Conservation (phyloP, 2,888 invertebrate genomes). For the Julus scandinavius region DNA sequence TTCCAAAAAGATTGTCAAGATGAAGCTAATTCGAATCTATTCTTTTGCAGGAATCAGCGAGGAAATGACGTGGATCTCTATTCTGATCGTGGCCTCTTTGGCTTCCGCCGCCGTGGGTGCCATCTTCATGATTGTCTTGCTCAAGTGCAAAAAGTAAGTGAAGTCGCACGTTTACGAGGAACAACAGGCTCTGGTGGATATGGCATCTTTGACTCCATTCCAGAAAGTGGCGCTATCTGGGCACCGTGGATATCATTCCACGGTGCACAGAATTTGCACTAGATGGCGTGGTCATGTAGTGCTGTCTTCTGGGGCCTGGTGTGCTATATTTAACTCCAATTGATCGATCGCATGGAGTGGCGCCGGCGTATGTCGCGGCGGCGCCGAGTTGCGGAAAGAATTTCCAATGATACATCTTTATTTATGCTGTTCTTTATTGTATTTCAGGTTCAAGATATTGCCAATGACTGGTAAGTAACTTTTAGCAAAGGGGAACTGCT, state of each 20-base stretch:
- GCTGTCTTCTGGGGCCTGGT: not conserved
- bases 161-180: not conserved
- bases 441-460: conserved; percentile 54
- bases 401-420: not conserved
- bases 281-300: not conserved
- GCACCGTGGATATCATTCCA: not conserved
- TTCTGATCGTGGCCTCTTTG: conserved; percentile 54
- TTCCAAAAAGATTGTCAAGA: not conserved
- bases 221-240: not conserved
- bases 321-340: not conserved
- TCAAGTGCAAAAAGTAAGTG: conserved; percentile 57
- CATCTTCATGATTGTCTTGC: conserved; percentile 53
- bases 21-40: not conserved
- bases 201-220: not conserved
- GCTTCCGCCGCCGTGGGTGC: conserved; percentile 56
- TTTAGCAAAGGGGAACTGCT: not conserved
- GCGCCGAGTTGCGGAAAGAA: not conserved
- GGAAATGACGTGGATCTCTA: conserved; percentile 55
- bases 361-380: not conserved
- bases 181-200: not conserved
- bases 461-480: conserved; percentile 53
- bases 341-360: not conserved
- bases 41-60: conserved; percentile 48
- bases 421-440: not conserved
- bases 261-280: not conserved